A percentile compares a stretch with the other conserved stretches of the same genome.
These are phyloP conservation scores for Diploptera punctata DNA, from an alignment of 2,888 invertebrate species.

Conservation along the genomic window DNA sequence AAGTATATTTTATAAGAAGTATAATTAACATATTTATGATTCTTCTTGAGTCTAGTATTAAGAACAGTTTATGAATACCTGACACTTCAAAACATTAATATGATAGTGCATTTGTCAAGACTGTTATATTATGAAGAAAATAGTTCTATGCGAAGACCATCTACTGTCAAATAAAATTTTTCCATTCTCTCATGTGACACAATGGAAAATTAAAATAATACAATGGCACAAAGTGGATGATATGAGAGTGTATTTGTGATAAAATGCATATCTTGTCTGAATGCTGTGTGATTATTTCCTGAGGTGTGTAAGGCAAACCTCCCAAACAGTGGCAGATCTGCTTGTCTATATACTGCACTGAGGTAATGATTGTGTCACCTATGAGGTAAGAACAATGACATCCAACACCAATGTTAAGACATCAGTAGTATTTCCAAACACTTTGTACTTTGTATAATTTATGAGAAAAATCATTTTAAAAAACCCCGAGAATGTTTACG, in stretches of 20 bases:
- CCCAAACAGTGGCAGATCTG: conserved; percentile 18
- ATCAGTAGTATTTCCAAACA: conserved; percentile 4
- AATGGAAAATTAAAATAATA: conserved; percentile 19
- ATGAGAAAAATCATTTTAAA: conserved; percentile 22
- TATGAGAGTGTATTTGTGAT: conserved; percentile 6
- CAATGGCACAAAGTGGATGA: conserved; percentile 21
- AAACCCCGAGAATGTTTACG: conserved; percentile 34
- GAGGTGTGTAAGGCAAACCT: conserved; percentile 27
- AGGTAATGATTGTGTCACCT: conserved; percentile 36
- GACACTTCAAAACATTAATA: too few species aligned
- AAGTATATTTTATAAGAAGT: too few species aligned
- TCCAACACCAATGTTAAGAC: too few species aligned
- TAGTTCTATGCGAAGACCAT: too few species aligned
- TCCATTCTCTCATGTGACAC: neutral
- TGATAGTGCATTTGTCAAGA: too few species aligned
- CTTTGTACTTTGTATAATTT: conserved; percentile 36
- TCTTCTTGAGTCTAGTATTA: too few species aligned
- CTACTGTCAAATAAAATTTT: too few species aligned
- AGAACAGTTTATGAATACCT: too few species aligned
- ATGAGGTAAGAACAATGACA: conserved; percentile 14
- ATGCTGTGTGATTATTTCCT: conserved; percentile 22
- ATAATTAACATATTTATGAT: too few species aligned
- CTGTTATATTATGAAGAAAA: too few species aligned
- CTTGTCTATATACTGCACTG: conserved; percentile 32
- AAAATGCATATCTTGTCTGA: conserved; percentile 15